These are phyloP conservation scores for Melikaiella ostensackeni DNA, from an alignment of 2,888 invertebrate species.

Conservation along the genomic window DNA sequence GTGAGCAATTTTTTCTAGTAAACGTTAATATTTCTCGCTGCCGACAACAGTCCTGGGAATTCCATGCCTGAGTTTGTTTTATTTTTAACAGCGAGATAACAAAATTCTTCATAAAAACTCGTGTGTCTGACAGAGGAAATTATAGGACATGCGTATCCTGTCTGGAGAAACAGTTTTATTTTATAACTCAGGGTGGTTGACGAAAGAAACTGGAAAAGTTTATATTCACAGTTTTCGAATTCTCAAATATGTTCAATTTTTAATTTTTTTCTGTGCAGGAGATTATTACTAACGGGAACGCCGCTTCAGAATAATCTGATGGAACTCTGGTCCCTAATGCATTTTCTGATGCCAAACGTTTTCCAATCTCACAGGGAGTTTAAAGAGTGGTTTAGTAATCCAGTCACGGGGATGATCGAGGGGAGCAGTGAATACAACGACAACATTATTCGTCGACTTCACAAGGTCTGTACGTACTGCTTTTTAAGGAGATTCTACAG, in stretches of 20 bases:
- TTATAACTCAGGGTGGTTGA: slow-evolving; percentile 44
- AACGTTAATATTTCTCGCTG: slow-evolving; percentile 20
- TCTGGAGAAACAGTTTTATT: slow-evolving; percentile 61
- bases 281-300: slow-evolving; percentile 94
- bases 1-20: slow-evolving; percentile 77
- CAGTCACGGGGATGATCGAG: slow-evolving; percentile 97
- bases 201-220: neutral
- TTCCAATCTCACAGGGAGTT: slow-evolving; percentile 98
- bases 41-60: slow-evolving; percentile 16
- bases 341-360: slow-evolving; percentile 98
- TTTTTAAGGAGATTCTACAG: slow-evolving; percentile 28
- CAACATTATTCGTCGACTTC: slow-evolving; percentile 90
- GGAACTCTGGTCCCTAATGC: slow-evolving; percentile 99
- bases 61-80: slow-evolving; percentile 11
- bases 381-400: slow-evolving; percentile 99
- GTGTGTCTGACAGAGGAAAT: slow-evolving; percentile 59
- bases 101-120: slow-evolving; percentile 58
- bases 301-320: slow-evolving; percentile 97
- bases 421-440: slow-evolving; percentile 95
- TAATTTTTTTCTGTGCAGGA: slow-evolving; percentile 78
- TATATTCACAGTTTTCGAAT: neutral
- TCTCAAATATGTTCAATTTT: neutral
- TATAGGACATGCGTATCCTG: slow-evolving; percentile 64
- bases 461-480: slow-evolving; percentile 83
- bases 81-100: slow-evolving; percentile 40